Evolutionary conservation across 92 coral and sea anemone genomes (phyloP).

Genomic region (Micromussa lordhowensis): DNA sequence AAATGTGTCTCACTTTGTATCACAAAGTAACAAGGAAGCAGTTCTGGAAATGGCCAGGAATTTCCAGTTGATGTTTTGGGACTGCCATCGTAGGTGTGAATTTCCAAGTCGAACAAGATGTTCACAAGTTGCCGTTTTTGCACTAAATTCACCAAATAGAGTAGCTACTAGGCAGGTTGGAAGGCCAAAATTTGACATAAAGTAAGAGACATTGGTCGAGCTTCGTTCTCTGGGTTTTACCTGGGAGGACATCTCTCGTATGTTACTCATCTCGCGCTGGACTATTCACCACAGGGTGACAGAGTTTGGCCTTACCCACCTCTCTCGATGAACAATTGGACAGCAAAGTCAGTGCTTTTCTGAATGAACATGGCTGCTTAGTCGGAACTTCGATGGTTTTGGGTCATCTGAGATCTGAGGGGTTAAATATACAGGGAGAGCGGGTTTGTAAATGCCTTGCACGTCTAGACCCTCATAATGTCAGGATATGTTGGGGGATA

Average conservation of each 20-base stretch:
- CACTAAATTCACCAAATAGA: constrained; percentile 42
- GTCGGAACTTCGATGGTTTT: constrained; percentile 61
- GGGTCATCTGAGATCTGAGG: constrained; percentile 64
- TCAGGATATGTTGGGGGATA: constrained; percentile 57
- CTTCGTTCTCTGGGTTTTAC: constrained; percentile 66
- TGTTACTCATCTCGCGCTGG: constrained; percentile 70
- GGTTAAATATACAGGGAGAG: constrained; percentile 68
- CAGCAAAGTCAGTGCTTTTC: constrained; percentile 47
- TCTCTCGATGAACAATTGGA: constrained; percentile 53
- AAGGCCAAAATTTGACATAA: constrained; percentile 60
- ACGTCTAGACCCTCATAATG: constrained; percentile 63
- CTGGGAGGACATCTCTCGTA: constrained; percentile 53
- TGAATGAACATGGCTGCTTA: constrained; percentile 50
- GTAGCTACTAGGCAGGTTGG: constrained; percentile 50
- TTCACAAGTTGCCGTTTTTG: constrained; percentile 61
- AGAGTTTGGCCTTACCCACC: constrained; percentile 56
- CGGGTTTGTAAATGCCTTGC: constrained; percentile 55
- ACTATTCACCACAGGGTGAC: constrained; percentile 57
- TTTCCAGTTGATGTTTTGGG: constrained; percentile 63
- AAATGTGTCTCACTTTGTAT: constrained; percentile 41
- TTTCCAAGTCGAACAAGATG: constrained; percentile 61
- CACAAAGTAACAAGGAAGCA: constrained; percentile 25
- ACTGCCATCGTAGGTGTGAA: constrained; percentile 51
- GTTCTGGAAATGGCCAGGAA: background rate
- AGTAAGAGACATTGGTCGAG: constrained; percentile 55